Conservation (phyloP, 1,140 invertebrate genomes). For the Lucilia cuprina region DNA sequence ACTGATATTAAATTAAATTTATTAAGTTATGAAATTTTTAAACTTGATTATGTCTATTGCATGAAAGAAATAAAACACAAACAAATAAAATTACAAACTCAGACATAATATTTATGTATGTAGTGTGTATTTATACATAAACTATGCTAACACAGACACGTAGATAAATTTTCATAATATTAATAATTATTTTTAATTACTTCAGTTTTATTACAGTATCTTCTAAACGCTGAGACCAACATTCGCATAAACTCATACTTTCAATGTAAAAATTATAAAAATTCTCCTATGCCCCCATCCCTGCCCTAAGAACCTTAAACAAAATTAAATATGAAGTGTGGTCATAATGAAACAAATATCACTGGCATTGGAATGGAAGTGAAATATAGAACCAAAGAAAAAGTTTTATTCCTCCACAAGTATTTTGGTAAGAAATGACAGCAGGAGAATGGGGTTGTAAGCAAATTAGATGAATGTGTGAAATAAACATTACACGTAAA, state of each 20-base stretch:
- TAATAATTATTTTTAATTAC: neutral
- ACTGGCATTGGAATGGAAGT: no score
- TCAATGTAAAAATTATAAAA: no score
- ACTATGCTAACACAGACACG: neutral
- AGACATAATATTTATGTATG: no score
- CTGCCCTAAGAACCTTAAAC: neutral
- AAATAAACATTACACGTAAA: neutral
- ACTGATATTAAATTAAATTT: neutral
- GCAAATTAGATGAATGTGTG: neutral
- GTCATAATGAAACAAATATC: neutral
- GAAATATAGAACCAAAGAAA: no score
- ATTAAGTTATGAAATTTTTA: neutral
- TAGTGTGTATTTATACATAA: no score
- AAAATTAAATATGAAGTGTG: neutral
- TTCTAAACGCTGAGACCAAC: neutral
- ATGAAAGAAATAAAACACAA: neutral
- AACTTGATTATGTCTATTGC: no score
- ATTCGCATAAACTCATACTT: no score
- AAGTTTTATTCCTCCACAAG: no score
- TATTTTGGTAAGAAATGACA: no score
- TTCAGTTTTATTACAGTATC: neutral
- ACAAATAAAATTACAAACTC: neutral
- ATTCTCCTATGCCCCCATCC: no score
- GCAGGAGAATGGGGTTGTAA: neutral
- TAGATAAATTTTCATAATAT: neutral